phyloP scores from a whole-genome alignment of 2,888 invertebrate genomes.

The Teleiodes luculella region DNA sequence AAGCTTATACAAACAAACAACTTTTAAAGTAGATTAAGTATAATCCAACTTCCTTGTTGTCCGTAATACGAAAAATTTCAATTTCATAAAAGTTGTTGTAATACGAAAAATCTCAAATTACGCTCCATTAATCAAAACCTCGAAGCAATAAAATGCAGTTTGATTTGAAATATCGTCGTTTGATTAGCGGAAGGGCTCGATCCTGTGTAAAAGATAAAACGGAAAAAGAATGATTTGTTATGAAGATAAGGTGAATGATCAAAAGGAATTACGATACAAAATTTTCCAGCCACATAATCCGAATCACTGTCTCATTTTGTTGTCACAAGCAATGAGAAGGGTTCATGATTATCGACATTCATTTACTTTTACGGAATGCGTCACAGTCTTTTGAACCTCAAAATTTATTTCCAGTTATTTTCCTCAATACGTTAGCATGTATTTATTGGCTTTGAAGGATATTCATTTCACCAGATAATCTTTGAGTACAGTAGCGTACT shows the following conservation, averaged over 20 bases:
- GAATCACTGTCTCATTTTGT: conserved; percentile 19
- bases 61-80: too few species aligned
- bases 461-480: not conserved
- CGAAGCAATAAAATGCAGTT: not conserved
- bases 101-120: too few species aligned
- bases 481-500: not conserved
- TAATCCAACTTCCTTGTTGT: too few species aligned
- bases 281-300: not conserved
- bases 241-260: conserved; percentile 6
- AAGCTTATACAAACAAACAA: not conserved
- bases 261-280: not conserved
- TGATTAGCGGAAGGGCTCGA: not conserved
- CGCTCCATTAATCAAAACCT: not conserved
- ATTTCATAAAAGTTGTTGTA: too few species aligned
- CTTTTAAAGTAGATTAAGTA: not conserved
- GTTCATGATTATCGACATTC: conserved; percentile 27
- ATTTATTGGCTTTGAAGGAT: not conserved
- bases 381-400: not conserved
- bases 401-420: not conserved
- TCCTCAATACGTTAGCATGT: not conserved
- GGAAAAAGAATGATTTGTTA: conserved; percentile 11
- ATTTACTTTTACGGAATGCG: not conserved
- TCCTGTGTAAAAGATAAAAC: not conserved
- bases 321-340: conserved; percentile 34
- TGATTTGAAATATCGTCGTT: not conserved